Evolutionary conservation across 1,140 invertebrate genomes (phyloP).

Genomic region (Zaprionus capensis): DNA sequence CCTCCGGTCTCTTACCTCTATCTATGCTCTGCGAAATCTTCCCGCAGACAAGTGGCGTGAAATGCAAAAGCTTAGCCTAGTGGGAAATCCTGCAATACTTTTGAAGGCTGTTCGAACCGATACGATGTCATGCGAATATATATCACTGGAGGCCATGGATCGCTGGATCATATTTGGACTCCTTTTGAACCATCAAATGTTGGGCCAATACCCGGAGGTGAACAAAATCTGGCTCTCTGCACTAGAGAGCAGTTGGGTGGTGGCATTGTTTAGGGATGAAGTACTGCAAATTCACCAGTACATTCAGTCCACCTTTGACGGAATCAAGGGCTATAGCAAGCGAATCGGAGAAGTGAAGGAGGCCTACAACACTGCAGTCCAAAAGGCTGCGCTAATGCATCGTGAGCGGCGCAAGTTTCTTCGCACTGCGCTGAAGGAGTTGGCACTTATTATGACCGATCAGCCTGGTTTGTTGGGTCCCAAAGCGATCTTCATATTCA

Average conservation of each 20-base stretch:
- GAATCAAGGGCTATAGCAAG: slow-evolving; percentile 97
- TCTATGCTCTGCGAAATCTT: slow-evolving; percentile 95
- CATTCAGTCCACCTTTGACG: slow-evolving; percentile 96
- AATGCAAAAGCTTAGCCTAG: slow-evolving; percentile 96
- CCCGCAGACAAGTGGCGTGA: slow-evolving; percentile 97
- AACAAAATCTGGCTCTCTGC: slow-evolving; percentile 96
- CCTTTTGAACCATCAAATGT: slow-evolving; percentile 93
- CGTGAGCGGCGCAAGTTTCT: slow-evolving; percentile 98
- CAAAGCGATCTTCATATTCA: slow-evolving; percentile 98
- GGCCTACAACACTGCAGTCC: slow-evolving; percentile 94
- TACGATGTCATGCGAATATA: slow-evolving; percentile 98
- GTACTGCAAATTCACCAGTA: slow-evolving; percentile 98
- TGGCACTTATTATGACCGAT: slow-evolving; percentile 97
- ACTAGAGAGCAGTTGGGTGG: slow-evolving; percentile 96
- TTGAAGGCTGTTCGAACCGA: slow-evolving; percentile 97
- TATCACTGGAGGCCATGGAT: slow-evolving; percentile 97
- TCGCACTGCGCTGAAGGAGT: slow-evolving; percentile 96
- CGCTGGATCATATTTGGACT: slow-evolving; percentile 98
- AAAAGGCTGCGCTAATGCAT: slow-evolving; percentile 95
- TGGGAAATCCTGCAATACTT: slow-evolving; percentile 95
- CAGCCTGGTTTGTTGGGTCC: slow-evolving; percentile 98
- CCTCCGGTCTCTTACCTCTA: slow-evolving; percentile 92
- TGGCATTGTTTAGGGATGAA: slow-evolving; percentile 98
- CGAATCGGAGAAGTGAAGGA: slow-evolving; percentile 97
- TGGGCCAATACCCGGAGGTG: slow-evolving; percentile 90